These are phyloP conservation scores for Hedya salicella DNA, from an alignment of 2,888 invertebrate genomes.

Conservation along the genomic window DNA sequence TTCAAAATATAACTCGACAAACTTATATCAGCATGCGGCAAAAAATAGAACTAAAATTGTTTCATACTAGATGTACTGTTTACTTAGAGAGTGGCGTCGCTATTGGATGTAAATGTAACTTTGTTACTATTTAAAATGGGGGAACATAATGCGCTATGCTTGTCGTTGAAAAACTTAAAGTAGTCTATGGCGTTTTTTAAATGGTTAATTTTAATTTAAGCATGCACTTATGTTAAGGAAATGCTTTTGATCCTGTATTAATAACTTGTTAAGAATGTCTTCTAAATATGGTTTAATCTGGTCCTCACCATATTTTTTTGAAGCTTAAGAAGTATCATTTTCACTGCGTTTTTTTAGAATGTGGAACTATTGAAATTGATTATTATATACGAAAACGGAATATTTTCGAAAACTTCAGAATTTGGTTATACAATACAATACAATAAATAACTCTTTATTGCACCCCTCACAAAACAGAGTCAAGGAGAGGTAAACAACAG, in stretches of 20 bases:
- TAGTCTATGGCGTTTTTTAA: constrained; percentile 40
- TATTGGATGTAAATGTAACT: neutral
- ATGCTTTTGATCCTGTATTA: constrained; percentile 34
- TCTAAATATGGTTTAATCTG: constrained; percentile 3
- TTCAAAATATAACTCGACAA: constrained; percentile 45
- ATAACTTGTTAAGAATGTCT: constrained; percentile 24
- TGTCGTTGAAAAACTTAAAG: constrained; percentile 55
- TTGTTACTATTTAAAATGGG: constrained; percentile 46
- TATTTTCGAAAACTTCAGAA: too few relatives aligned
- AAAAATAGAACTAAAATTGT: constrained; percentile 1
- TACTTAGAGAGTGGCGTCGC: neutral
- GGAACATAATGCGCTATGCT: constrained; percentile 61
- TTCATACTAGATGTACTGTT: neutral
- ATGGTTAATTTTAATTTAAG: constrained; percentile 39
- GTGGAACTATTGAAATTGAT: too few relatives aligned
- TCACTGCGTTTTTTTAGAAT: too few relatives aligned
- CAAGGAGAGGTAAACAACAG: too few relatives aligned
- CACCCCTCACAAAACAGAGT: too few relatives aligned
- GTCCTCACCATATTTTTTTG: neutral
- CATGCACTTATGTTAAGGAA: constrained; percentile 29
- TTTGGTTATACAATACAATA: too few relatives aligned
- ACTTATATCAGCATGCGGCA: neutral
- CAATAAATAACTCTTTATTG: too few relatives aligned
- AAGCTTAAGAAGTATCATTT: neutral
- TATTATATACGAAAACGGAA: too few relatives aligned